Percentiles rank a stretch among this genome's conserved stretches.
phyloP scores from a whole-genome alignment of 2,113 vertebrate species.

The Delphinapterus leucas region DNA sequence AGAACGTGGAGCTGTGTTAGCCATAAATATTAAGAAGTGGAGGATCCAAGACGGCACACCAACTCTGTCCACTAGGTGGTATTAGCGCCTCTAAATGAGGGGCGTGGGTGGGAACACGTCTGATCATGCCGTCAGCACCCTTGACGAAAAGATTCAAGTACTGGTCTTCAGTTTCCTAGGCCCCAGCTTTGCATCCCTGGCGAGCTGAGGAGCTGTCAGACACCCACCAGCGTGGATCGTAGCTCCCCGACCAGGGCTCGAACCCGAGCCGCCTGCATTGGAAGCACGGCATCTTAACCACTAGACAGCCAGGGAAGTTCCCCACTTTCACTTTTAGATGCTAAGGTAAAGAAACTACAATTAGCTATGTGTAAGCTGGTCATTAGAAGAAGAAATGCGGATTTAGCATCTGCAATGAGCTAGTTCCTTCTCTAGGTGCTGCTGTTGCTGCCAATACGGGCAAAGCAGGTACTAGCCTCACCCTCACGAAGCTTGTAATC shows the following conservation, averaged over 20 bases:
- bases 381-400: not conserved
- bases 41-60: not conserved
- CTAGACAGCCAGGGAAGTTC: not conserved
- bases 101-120: fast-evolving
- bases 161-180: not conserved
- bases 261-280: not conserved
- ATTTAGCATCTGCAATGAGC: not conserved
- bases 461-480: not conserved
- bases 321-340: not conserved
- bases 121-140: fast-evolving
- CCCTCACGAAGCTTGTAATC: not conserved
- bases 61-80: conserved; percentile 63
- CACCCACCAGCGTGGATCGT: not conserved
- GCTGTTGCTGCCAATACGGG: not conserved
- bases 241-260: not conserved
- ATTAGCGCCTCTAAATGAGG: not conserved
- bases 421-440: not conserved
- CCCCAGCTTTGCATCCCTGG: not conserved
- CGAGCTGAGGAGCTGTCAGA: not conserved
- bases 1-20: not conserved
- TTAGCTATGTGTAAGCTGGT: not conserved
- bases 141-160: not conserved
- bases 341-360: not conserved
- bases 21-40: not conserved
- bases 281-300: not conserved